These are phyloP conservation scores for Drosophila gunungcola DNA, from an alignment of 1,140 invertebrate genomes.

Conservation along the genomic window DNA sequence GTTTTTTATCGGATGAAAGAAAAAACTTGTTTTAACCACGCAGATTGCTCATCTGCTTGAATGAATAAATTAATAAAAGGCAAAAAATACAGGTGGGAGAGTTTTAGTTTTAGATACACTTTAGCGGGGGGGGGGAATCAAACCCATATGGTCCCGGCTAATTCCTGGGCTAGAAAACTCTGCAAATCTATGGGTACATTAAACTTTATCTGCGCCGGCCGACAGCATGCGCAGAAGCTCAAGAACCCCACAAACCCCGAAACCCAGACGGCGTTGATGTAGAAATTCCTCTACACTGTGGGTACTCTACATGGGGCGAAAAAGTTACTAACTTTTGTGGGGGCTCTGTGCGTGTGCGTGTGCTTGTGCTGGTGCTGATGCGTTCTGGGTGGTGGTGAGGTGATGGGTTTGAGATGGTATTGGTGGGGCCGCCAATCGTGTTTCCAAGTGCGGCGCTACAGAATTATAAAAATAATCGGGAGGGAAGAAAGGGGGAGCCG, in stretches of 20 bases:
- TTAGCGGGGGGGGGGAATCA: not conserved
- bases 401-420: slow-evolving; percentile 7
- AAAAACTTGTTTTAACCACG: slow-evolving; percentile 40
- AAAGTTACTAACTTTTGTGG: slow-evolving; percentile 48
- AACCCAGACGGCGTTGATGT: slow-evolving; percentile 15
- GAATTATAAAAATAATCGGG: slow-evolving; percentile 58
- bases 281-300: slow-evolving; percentile 54
- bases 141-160: slow-evolving; percentile 1
- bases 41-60: slow-evolving; percentile 47
- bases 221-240: slow-evolving; percentile 72
- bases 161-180: slow-evolving; percentile 14
- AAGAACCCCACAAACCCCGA: slow-evolving; percentile 6
- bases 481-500: slow-evolving; percentile 12
- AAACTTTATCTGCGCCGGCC: slow-evolving; percentile 63
- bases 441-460: slow-evolving; percentile 54
- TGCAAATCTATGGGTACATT: slow-evolving; percentile 63
- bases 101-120: not conserved
- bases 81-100: slow-evolving; percentile 22
- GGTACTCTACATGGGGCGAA: slow-evolving; percentile 19
- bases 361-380: slow-evolving; percentile 8
- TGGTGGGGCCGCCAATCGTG: slow-evolving; percentile 33
- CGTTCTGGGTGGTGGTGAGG: slow-evolving; percentile 29
- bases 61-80: slow-evolving; percentile 25
- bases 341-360: slow-evolving; percentile 3
- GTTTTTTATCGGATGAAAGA: slow-evolving; percentile 5